These are phyloP conservation scores for Macrobrachium nipponense DNA, from an alignment of 1,140 invertebrate genomes.

Conservation along the genomic window DNA sequence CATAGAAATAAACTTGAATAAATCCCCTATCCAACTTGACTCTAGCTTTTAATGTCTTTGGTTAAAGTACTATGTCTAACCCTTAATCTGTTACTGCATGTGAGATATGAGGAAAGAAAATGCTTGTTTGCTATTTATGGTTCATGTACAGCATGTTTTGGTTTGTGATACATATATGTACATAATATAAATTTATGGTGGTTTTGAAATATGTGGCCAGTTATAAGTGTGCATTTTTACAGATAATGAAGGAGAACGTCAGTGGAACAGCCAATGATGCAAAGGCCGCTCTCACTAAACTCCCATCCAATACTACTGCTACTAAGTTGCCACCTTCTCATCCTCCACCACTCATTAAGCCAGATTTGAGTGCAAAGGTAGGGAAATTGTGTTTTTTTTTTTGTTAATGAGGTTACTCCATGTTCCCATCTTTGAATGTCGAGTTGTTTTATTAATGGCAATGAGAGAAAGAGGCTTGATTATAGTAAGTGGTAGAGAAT, in stretches of 20 bases:
- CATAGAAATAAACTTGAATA: neutral
- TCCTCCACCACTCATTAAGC: constrained; percentile 58
- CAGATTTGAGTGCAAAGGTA: constrained; percentile 58
- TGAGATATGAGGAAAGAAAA: neutral
- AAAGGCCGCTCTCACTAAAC: constrained; percentile 61
- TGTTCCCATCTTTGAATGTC: neutral
- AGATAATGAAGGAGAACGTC: constrained; percentile 64
- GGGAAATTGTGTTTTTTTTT: constrained; percentile 15
- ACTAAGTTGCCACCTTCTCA: constrained; percentile 61
- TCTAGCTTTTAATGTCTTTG: constrained; percentile 32
- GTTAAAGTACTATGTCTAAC: too few relatives aligned
- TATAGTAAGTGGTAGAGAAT: too few relatives aligned
- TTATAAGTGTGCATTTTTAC: constrained; percentile 45
- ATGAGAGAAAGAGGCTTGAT: too few relatives aligned
- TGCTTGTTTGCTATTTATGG: too few relatives aligned
- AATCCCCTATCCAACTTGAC: constrained; percentile 50
- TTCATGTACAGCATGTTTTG: too few relatives aligned
- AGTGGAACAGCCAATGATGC: constrained; percentile 57
- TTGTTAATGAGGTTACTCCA: neutral
- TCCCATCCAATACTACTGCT: constrained; percentile 63
- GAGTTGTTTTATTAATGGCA: too few relatives aligned
- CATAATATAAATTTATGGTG: neutral
- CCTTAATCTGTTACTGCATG: constrained; percentile 16
- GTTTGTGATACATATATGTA: neutral
- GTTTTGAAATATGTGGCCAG: neutral